phyloP scores from a whole-genome alignment of 1,140 invertebrate species.

The Sycophila sp. region DNA sequence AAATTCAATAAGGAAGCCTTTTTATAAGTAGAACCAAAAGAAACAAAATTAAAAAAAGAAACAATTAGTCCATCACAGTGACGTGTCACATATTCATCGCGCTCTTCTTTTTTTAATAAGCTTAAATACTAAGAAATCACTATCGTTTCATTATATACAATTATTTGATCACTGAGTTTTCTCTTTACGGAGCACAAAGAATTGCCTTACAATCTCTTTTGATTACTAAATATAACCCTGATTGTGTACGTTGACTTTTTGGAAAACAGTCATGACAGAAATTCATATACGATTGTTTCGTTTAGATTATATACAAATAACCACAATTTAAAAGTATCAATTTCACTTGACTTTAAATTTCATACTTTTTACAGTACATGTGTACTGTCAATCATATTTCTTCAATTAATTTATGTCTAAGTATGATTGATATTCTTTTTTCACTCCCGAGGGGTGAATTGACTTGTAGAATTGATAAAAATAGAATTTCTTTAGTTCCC shows the following conservation, averaged over 20 bases:
- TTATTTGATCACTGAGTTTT: slow-evolving; percentile 19
- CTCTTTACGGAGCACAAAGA: slow-evolving; percentile 12
- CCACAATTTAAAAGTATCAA: not conserved
- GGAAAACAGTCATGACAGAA: slow-evolving; percentile 1
- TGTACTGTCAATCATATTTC: not conserved
- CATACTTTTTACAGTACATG: not conserved
- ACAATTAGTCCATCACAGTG: slow-evolving; percentile 29
- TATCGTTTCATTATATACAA: slow-evolving; percentile 34
- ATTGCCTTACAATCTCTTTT: slow-evolving; percentile 6
- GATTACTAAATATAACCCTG: not conserved
- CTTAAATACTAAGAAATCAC: slow-evolving; percentile 35
- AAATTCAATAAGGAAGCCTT: slow-evolving; percentile 38
- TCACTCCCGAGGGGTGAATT: slow-evolving; percentile 20
- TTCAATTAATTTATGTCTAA: not conserved
- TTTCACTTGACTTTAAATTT: slow-evolving; percentile 19
- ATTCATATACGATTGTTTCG: slow-evolving; percentile 6
- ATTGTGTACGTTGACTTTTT: slow-evolving; percentile 1
- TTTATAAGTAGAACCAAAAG: slow-evolving; percentile 5
- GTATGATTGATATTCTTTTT: slow-evolving; percentile 29
- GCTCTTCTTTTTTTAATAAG: not conserved
- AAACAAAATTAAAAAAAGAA: slow-evolving; percentile 14
- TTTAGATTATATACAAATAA: slow-evolving; percentile 25
- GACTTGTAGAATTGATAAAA: slow-evolving; percentile 35
- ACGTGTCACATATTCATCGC: slow-evolving; percentile 19
- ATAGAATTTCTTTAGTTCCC: slow-evolving; percentile 25